Evolutionary conservation across 2,888 invertebrate genomes (phyloP), one percentile per base, ranked within the genome.

Genomic region (Mimachlamys varia): DNA sequence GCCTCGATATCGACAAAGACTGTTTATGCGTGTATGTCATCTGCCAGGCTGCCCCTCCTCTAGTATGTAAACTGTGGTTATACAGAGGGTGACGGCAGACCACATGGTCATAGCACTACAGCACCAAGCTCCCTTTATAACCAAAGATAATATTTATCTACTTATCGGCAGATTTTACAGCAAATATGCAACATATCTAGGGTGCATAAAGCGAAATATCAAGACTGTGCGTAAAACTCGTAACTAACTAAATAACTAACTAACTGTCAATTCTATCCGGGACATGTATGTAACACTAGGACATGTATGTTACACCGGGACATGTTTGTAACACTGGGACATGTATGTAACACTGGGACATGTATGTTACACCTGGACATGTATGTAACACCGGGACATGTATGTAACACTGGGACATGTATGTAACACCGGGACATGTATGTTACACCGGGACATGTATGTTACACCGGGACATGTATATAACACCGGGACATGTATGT

Each of bases 31-130:
- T 22, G 58, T 58, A 58, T n/a, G 58, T 58, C 58, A 58, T 58
- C 58, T 58, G 58, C 58, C 58, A 58, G n/a, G 58, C 22, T 58
- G 58, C 58, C 58, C 58, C 58, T 58, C 58, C 58, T 58, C 58
- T 22, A 19, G 22, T 58, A 17, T 58, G 58, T 58, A 58, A 58
- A 58, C 58, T 58, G n/a, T 58, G 58, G 58, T n/a, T 58, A n/a
- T 58, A 58, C 58, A 4, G 58, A 58, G 58, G 58, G 58, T 55
- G 58, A 58, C 58, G 58, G 19, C 3, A 7, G 19, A 22, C 58
- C 58, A 58, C 58, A 22, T 58, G 58, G 58, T 22, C 22, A 22
- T 0, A 22, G 2, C 15, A 10, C 15, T 53, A 58, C 58, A 58
- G 22, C 19, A 22, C 0, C 3, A 19, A 5, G 0, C 58, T 58